These are phyloP conservation scores for Amblyopsis hoosieri DNA, from an alignment of 2,797 vertebrate species.

Conservation along the genomic window DNA sequence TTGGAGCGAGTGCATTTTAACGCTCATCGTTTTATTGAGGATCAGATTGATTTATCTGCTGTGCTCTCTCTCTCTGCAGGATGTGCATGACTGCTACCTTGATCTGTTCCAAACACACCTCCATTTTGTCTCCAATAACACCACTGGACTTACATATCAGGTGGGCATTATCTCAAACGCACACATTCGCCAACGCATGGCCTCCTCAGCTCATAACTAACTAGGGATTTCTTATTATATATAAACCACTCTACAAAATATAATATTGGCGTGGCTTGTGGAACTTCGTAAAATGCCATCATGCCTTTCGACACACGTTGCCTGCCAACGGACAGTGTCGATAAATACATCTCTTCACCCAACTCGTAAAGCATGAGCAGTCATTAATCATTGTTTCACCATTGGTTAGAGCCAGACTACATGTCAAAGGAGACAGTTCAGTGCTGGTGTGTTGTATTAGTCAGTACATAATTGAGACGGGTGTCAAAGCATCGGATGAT, in stretches of 20 bases:
- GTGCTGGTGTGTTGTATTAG: conserved; percentile 43
- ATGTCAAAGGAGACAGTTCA: conserved; percentile 29
- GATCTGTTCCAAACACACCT: conserved; percentile 94
- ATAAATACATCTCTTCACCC: conserved; percentile 53
- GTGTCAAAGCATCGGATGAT: conserved; percentile 34
- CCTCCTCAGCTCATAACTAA: too few species aligned
- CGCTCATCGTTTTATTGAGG: not conserved
- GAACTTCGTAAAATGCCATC: conserved; percentile 16
- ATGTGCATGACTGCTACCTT: conserved; percentile 91
- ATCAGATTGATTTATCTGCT: not conserved
- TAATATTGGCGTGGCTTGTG: conserved; percentile 3
- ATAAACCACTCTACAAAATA: not conserved
- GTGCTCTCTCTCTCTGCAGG: conserved; percentile 72
- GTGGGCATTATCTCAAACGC: conserved; percentile 64
- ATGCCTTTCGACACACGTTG: conserved; percentile 9
- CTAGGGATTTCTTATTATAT: not conserved
- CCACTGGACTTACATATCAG: conserved; percentile 89
- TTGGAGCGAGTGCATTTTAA: not conserved
- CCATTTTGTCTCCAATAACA: conserved; percentile 90
- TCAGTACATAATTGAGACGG: conserved; percentile 44
- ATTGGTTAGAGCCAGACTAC: conserved; percentile 18
- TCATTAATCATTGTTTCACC: conserved; percentile 64
- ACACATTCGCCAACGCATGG: not conserved
- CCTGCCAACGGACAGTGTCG: conserved; percentile 46
- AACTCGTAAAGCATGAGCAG: conserved; percentile 49